phyloP scores from a whole-genome alignment of 2,797 vertebrate genomes.

The Hylomyscus alleni region DNA sequence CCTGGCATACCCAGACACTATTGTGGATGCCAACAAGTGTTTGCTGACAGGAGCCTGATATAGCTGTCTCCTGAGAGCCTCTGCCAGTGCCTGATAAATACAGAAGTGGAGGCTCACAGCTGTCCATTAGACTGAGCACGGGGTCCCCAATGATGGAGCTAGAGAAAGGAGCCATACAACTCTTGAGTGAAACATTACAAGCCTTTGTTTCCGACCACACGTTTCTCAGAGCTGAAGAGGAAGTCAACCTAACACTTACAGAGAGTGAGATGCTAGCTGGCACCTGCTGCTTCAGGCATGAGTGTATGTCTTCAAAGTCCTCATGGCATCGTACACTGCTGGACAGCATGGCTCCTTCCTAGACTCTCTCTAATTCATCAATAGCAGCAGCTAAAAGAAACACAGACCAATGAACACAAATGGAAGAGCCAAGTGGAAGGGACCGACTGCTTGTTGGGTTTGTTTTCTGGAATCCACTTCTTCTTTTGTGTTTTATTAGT shows the following conservation, averaged over 20 bases:
- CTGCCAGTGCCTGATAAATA: no score
- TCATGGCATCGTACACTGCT: background rate
- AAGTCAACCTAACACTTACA: background rate
- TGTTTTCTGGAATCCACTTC: background rate
- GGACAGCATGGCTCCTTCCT: background rate
- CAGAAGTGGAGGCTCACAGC: no score
- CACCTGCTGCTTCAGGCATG: background rate
- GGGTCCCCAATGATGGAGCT: no score
- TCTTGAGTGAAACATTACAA: background rate
- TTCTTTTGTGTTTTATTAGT: background rate
- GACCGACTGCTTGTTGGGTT: background rate
- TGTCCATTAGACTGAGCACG: no score
- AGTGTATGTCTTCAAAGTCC: background rate
- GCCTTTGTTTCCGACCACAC: background rate
- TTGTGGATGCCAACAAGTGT: no score
- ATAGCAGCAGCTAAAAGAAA: no score
- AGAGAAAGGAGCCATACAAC: background rate
- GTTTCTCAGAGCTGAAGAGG: background rate
- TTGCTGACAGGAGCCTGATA: no score
- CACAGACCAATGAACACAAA: fast-evolving
- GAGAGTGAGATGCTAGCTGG: background rate
- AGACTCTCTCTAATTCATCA: background rate
- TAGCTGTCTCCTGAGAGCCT: no score
- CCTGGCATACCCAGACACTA: no score
- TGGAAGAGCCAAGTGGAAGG: background rate